phyloP scores from a whole-genome alignment of 1,140 invertebrate species.

The Drosophila mayri region DNA sequence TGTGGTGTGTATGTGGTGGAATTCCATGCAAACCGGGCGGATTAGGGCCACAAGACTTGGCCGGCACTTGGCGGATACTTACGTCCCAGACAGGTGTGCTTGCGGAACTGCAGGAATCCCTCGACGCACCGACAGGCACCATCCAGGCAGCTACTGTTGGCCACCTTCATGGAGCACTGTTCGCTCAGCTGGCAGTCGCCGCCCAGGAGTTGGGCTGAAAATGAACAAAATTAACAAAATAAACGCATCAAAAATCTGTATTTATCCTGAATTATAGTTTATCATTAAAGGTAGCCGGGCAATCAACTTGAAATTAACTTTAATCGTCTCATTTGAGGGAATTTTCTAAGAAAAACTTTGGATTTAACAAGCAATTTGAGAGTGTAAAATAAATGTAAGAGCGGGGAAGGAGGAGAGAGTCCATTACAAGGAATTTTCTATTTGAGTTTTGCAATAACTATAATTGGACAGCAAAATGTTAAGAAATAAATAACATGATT shows the following conservation, averaged over 20 bases:
- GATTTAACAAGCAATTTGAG: background rate
- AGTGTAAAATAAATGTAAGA: slow-evolving; percentile 18
- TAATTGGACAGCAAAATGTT: slow-evolving; percentile 12
- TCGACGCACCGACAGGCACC: slow-evolving; percentile 92
- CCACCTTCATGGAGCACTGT: slow-evolving; percentile 92
- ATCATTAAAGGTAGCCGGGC: slow-evolving; percentile 8
- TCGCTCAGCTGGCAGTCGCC: slow-evolving; percentile 90
- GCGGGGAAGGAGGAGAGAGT: background rate
- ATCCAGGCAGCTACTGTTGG: slow-evolving; percentile 90
- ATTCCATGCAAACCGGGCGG: slow-evolving; percentile 57
- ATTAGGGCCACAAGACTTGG: slow-evolving; percentile 71
- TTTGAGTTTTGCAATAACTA: slow-evolving; percentile 9
- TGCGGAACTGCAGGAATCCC: slow-evolving; percentile 92
- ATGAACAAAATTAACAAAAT: background rate
- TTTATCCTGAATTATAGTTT: slow-evolving; percentile 1
- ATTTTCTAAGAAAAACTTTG: slow-evolving; percentile 5
- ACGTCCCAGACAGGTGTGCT: slow-evolving; percentile 95
- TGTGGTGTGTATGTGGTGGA: slow-evolving; percentile 19
- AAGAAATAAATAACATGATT: slow-evolving; percentile 24
- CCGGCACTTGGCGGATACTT: slow-evolving; percentile 86
- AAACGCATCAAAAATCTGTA: slow-evolving; percentile 1
- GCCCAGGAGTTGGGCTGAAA: slow-evolving; percentile 90
- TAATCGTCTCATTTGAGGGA: slow-evolving; percentile 8
- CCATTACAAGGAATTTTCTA: background rate
- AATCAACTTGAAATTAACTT: slow-evolving; percentile 12